Conservation (phyloP, 2,888 invertebrate genomes). For the Prenolepis imparis region DNA sequence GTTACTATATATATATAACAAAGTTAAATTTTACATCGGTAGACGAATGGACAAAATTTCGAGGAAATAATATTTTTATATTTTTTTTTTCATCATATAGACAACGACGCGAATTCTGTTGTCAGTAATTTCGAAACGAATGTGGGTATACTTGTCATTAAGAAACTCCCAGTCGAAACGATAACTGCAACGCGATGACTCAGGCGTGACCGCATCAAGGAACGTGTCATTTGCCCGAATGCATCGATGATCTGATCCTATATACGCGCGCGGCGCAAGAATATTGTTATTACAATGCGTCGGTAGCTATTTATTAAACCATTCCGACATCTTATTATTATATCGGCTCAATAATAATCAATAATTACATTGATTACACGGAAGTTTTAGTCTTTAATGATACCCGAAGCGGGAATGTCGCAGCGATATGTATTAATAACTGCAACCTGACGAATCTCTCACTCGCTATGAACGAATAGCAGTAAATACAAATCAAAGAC, state of each 20-base stretch:
- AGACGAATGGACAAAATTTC: neutral
- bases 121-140: conserved; percentile 21
- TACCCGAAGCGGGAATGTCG: neutral
- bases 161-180: conserved; percentile 20
- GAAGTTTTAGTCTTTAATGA: conserved; percentile 17
- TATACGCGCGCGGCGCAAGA: conserved; percentile 19
- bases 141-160: neutral
- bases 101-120: neutral
- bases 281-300: conserved; percentile 33
- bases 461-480: conserved; percentile 3
- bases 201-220: conserved; percentile 26
- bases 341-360: conserved; percentile 28
- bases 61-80: neutral
- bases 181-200: conserved; percentile 36
- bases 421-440: conserved; percentile 4
- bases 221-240: conserved; percentile 31
- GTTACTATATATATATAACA: neutral
- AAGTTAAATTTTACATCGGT: neutral
- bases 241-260: conserved; percentile 47
- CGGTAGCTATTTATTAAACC: conserved; percentile 34
- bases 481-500: conserved; percentile 20
- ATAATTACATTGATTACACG: neutral
- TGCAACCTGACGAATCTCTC: neutral
- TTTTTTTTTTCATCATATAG: neutral
- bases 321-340: conserved; percentile 32